Conservation (phyloP, 1,140 invertebrate species). For the Cherax quadricarinatus region DNA sequence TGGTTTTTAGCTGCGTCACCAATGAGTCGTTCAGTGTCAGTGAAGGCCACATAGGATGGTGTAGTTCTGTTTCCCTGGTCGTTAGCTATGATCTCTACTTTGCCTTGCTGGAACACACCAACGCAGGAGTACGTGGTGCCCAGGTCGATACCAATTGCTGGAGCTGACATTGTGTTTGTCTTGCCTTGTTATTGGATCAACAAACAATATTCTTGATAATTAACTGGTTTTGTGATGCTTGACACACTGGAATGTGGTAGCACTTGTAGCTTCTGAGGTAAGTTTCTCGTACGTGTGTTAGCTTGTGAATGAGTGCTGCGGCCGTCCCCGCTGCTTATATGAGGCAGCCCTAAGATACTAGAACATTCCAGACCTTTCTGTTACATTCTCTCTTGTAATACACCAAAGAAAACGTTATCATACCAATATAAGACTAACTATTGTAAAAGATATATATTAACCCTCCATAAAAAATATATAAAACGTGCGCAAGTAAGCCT, state of each 20-base stretch:
- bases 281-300: neutral
- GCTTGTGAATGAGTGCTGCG: neutral
- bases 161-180: neutral
- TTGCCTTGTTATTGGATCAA: neutral
- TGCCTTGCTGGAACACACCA: constrained; percentile 15
- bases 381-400: neutral
- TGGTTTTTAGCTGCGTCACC: constrained; percentile 24
- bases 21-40: constrained; percentile 18
- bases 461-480: too few relatives aligned
- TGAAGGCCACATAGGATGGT: constrained; percentile 24
- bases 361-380: neutral
- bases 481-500: too few relatives aligned
- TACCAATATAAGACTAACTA: neutral
- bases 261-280: neutral
- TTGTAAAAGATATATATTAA: neutral
- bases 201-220: neutral
- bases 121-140: constrained; percentile 27
- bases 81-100: constrained; percentile 25
- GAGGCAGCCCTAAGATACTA: neutral
- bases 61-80: constrained; percentile 27
- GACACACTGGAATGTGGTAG: neutral
- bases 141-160: constrained; percentile 27
- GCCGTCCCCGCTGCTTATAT: neutral
- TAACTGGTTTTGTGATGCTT: neutral
- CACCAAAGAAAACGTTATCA: neutral